phyloP scores from a whole-genome alignment of 2,888 invertebrate genomes.

The Miltochrista miniata region DNA sequence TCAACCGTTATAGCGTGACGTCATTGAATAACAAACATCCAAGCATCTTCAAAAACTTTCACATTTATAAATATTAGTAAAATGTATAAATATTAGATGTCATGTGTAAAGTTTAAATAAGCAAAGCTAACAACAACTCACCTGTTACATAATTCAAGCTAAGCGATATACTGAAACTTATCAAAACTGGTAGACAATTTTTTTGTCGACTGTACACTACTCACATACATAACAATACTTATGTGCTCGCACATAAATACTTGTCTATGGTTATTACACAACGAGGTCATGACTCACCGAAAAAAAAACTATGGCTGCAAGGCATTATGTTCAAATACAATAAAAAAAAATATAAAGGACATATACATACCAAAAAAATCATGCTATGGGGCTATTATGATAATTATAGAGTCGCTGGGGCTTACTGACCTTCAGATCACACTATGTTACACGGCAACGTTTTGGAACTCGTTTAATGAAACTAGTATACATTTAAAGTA shows the following conservation, averaged over 20 bases:
- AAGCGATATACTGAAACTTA: no score
- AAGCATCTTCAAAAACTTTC: no score
- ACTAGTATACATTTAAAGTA: slow-evolving; percentile 11
- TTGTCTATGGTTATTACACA: no score
- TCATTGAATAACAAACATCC: no score
- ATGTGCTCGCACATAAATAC: no score
- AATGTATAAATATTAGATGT: no score
- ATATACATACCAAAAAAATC: slow-evolving; percentile 27
- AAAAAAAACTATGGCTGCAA: slow-evolving; percentile 1
- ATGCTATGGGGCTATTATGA: slow-evolving; percentile 37
- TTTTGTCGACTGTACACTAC: not conserved
- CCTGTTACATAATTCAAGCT: no score
- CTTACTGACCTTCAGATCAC: slow-evolving; percentile 27
- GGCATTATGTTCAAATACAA: slow-evolving; percentile 15
- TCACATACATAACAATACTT: not conserved
- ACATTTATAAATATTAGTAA: no score
- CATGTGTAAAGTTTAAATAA: no score
- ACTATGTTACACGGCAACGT: slow-evolving; percentile 13
- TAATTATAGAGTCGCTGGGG: slow-evolving; percentile 27
- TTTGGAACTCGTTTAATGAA: slow-evolving; percentile 4
- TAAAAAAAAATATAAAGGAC: not conserved
- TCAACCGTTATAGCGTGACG: no score
- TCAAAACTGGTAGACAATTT: not conserved
- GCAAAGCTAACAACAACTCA: no score
- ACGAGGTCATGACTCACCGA: not conserved